Base-by-base conservation (phyloP, 2,797 vertebrate genomes). In the Neoniphon sammara region DNA sequence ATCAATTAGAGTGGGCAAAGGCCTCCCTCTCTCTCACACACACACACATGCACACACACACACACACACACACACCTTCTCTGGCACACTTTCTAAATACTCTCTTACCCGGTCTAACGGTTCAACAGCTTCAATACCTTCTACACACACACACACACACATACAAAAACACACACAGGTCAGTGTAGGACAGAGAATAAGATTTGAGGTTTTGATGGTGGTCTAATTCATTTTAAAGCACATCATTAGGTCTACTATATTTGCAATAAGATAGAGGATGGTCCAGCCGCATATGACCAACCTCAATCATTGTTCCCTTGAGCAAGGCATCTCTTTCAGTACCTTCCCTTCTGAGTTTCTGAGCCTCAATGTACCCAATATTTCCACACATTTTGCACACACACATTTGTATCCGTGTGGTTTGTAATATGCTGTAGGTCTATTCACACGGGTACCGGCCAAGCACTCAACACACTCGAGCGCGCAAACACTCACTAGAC, bases 1-100 rank as follows among this genome's bases (percentile, higher is more conserved):
- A 97, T 98, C 96, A 97, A 96, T 97, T 97, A 96, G 95, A 95
- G 92, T 91, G 87, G 89, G 87, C 84, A 83, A 30, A 55, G 71
- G 70, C 81, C 75, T 85, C 54, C 55, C 65, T 34, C 77, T 60
- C 44, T 14, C 39, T n/a, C 44, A 20, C 50, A 30, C 66, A 11
- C 64, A 1, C 30, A 18, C 46, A 4, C 60, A 5, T 60, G 2
- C 67, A 15, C 46, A 34, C 18, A 36, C 66, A 36, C 56, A n/a
- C 39, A 12, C 65, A 64, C 75, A 69, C 57, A 5, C 60, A 25
- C 69, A 68, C 73, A 57, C 47, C 36, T n/a, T 23, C 70, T 63
- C 44, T 55, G 15, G 14, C 64, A 74, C 60, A n/a, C 27, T 77
- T 77, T 84, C 77, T 78, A 82, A 82, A 85, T 85, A 80, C 66